A percentile compares a stretch with the other conserved stretches of the same genome.
These are phyloP conservation scores for Mastacembelus armatus DNA, from an alignment of 2,797 vertebrate genomes.

Conservation along the genomic window DNA sequence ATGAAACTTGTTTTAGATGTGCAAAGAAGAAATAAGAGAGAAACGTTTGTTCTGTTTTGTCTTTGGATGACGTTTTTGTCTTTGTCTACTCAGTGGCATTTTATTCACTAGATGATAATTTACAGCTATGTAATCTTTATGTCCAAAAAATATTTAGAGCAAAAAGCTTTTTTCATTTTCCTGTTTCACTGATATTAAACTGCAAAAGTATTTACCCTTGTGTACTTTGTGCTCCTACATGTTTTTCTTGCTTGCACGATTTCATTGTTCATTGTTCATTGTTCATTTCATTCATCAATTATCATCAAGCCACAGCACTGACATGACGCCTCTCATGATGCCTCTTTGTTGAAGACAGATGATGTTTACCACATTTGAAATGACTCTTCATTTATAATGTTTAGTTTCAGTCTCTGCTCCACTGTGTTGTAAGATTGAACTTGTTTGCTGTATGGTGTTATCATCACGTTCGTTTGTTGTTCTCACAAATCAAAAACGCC, in stretches of 20 bases:
- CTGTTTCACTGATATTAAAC: constrained; percentile 10
- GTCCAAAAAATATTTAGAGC: constrained; percentile 3
- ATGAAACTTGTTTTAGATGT: constrained; percentile 1
- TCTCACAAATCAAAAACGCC: constrained; percentile 42
- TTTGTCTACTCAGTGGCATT: constrained; percentile 21
- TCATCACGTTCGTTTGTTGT: constrained; percentile 32
- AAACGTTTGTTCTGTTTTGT: constrained; percentile 10
- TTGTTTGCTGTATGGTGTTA: constrained; percentile 31
- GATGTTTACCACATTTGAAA: constrained; percentile 29
- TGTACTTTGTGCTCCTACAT: not conserved
- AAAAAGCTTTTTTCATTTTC: constrained; percentile 4
- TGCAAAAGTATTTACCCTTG: constrained; percentile 11
- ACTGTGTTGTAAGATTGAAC: constrained; percentile 41
- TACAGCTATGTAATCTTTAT: constrained; percentile 1
- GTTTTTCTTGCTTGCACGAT: constrained; percentile 1
- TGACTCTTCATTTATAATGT: constrained; percentile 40
- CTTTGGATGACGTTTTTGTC: too few species aligned
- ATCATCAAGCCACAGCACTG: constrained; percentile 19
- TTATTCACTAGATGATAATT: constrained; percentile 22
- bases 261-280: too few species aligned
- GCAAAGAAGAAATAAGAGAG: too few species aligned
- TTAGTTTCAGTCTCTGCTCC: constrained; percentile 23
- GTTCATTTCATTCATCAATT: too few species aligned
- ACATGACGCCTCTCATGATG: too few species aligned
- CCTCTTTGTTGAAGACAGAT: constrained; percentile 14